Evolutionary conservation across 2,113 vertebrate species (phyloP).

Genomic region (Calypte anna): DNA sequence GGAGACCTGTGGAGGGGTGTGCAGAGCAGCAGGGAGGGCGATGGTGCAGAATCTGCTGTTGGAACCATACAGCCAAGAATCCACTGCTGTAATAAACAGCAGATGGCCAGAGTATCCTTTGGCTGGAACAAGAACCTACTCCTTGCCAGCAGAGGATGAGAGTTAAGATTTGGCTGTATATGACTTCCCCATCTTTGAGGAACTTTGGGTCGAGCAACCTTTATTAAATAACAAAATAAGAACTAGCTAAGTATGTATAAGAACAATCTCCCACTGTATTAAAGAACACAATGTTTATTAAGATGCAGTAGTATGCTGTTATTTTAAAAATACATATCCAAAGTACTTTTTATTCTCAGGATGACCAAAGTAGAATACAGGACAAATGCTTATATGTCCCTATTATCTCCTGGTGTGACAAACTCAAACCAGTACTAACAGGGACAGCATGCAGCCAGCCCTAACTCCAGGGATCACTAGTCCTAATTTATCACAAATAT

Average conservation of each 20-base stretch:
- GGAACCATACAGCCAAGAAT: too few relatives aligned
- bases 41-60: not conserved
- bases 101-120: not conserved
- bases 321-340: not conserved
- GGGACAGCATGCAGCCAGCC: not conserved
- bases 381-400: not conserved
- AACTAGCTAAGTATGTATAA: not conserved
- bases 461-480: not conserved
- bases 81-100: not conserved
- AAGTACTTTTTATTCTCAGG: not conserved
- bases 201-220: not conserved
- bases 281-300: not conserved
- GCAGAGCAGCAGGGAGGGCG: not conserved
- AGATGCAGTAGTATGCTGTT: not conserved
- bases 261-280: not conserved
- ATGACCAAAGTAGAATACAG: not conserved
- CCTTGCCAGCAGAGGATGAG: not conserved
- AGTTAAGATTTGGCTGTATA: not conserved
- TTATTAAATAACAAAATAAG: not conserved
- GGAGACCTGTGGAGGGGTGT: fast-evolving
- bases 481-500: not conserved
- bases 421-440: not conserved
- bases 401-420: not conserved
- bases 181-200: not conserved
- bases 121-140: not conserved